Base-by-base conservation (phyloP, 2,797 vertebrate species). In the Cryptoprocta ferox region DNA sequence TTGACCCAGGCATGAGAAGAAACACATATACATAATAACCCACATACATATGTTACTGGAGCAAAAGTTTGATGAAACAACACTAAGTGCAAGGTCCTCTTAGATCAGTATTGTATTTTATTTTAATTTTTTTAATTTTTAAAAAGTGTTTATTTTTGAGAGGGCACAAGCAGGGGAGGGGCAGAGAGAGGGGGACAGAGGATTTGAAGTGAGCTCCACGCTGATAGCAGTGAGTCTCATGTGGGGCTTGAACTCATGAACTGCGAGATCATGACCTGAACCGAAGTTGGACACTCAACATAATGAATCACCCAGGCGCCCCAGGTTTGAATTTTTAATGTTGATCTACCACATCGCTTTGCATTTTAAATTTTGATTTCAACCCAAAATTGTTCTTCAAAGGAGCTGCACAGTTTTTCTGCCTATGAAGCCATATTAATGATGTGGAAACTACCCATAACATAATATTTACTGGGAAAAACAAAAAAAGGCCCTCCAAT, bases 281-380 rank as follows among this genome's bases (percentile, higher is more conserved):
- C 50, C 50, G 5, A 18, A 59, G 56, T 59, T 24, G 8, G 56
- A 59, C 56, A 10, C 56, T 59, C 56, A 59, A 24, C 56, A 10
- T 7, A 59, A 8, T 24, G 56, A 59, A 24, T 7, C 56, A 59
- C 56, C 56, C 56, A 59, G 56, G 56, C 21, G 8, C 56, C 21
- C 21, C 56, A 7, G 32, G 24, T 92, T 53, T 28, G 28, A 95
- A 79, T 53, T 79, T 91, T 76, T 37, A 42, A 14, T 85, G n/a
- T 50, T 79, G 73, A 63, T 13, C 15, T 12, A 39, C 65, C 50
- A 70, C 39, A 70, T 39, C 14, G 32, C 39, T 39, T 85, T 63
- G 73, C 70, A 61, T 59, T 84, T 90, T 50, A 21, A 50, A 48
- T 95, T 85, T 71, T 71, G 11, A 63, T 86, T 95, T 86, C n/a